phyloP scores from a whole-genome alignment of 2,113 vertebrate genomes.

The Cephalophus harveyi region DNA sequence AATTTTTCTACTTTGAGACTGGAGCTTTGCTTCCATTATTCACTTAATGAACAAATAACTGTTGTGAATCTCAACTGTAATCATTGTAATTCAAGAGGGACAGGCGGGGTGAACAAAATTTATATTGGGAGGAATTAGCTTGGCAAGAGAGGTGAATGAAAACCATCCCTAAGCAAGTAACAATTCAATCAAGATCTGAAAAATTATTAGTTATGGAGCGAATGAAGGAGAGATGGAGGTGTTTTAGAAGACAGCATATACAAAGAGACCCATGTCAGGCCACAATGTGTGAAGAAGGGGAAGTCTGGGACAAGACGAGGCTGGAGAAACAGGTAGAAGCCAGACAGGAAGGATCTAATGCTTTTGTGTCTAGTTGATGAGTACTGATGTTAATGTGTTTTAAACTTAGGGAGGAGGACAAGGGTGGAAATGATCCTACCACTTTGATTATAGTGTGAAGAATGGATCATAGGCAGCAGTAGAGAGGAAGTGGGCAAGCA shows the following conservation, averaged over 20 bases:
- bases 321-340: not conserved
- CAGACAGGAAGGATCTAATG: not conserved
- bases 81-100: not conserved
- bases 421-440: not conserved
- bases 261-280: not conserved
- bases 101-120: not conserved
- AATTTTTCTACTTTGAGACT: conserved; percentile 5
- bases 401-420: not conserved
- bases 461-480: not conserved
- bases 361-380: not conserved
- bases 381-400: not conserved
- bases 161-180: not conserved
- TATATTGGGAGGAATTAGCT: not conserved
- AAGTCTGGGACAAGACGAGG: not conserved
- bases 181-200: not conserved
- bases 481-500: not conserved
- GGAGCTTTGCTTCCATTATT: not conserved
- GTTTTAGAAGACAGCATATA: not conserved
- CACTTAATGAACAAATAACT: not conserved
- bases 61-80: not conserved
- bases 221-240: not conserved
- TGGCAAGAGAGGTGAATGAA: not conserved
- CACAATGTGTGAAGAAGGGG: not conserved
- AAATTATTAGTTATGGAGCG: not conserved
- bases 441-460: not conserved